Evolutionary conservation across 2,888 invertebrate genomes (phyloP).

Genomic region (Caenorhabditis angaria): DNA sequence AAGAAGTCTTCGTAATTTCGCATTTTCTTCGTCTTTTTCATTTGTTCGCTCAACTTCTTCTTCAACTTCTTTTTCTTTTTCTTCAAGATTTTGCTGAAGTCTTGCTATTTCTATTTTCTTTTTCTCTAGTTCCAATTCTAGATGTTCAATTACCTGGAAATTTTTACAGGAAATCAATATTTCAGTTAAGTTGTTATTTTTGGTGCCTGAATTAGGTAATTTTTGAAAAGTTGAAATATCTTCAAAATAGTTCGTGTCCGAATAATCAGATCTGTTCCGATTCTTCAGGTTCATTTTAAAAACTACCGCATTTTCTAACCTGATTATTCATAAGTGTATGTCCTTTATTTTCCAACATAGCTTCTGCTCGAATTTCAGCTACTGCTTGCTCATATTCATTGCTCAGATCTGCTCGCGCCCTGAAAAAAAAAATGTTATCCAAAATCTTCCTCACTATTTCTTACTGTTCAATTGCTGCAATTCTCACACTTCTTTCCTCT

Average conservation of each 20-base stretch:
- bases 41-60: conserved; percentile 28
- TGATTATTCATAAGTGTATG: conserved; percentile 48
- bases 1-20: conserved; percentile 37
- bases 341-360: conserved; percentile 42
- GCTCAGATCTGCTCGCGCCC: conserved; percentile 39
- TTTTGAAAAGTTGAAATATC: not conserved
- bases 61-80: conserved; percentile 31
- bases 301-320: no score
- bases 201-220: no score
- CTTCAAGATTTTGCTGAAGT: conserved; percentile 20
- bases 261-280: not conserved
- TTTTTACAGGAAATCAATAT: no score
- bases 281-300: no score
- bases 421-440: conserved; percentile 15
- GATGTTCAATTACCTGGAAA: conserved; percentile 40
- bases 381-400: conserved; percentile 37
- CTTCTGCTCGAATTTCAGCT: conserved; percentile 34
- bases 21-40: conserved; percentile 41
- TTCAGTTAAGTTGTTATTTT: no score
- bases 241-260: no score
- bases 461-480: conserved; percentile 47
- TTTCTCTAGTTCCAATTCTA: conserved; percentile 31
- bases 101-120: conserved; percentile 30
- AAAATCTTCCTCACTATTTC: not conserved
- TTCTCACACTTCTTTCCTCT: conserved; percentile 41